Conservation (phyloP, 2,888 invertebrate species). For the Myopa tessellatipennis region DNA sequence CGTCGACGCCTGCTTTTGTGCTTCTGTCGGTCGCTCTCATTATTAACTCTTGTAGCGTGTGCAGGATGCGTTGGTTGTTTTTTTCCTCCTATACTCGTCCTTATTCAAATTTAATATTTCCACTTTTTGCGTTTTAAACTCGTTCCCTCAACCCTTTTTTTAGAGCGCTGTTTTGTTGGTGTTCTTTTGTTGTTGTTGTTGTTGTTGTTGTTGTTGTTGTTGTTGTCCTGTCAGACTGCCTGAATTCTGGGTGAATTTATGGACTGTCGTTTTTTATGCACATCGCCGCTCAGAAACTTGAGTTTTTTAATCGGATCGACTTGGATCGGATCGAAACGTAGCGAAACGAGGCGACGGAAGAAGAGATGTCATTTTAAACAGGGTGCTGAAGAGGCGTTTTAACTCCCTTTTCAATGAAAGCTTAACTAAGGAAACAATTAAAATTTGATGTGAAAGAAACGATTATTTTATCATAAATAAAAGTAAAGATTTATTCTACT, state of each 20-base stretch:
- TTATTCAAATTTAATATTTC: slow-evolving; percentile 47
- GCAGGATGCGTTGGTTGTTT: slow-evolving; percentile 41
- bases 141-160: slow-evolving; percentile 60
- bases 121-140: slow-evolving; percentile 45
- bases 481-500: no score
- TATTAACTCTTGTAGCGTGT: slow-evolving; percentile 63
- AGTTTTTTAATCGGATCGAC: slow-evolving; percentile 56
- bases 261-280: slow-evolving; percentile 49
- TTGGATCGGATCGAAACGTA: slow-evolving; percentile 9
- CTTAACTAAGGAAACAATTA: no score
- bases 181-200: neutral
- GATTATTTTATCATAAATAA: no score
- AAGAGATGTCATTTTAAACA: slow-evolving; percentile 42
- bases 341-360: no score
- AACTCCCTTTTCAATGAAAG: no score
- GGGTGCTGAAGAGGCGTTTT: slow-evolving; percentile 46
- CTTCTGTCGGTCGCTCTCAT: slow-evolving; percentile 30
- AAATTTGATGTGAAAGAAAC: no score
- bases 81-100: slow-evolving; percentile 9
- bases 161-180: neutral
- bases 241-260: slow-evolving; percentile 54
- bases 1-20: slow-evolving; percentile 51
- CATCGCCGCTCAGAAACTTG: slow-evolving; percentile 47
- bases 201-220: neutral
- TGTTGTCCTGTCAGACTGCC: slow-evolving; percentile 34